Evolutionary conservation across 1,140 invertebrate genomes (phyloP), one percentile per base, ranked within the genome.

Genomic region (Philotrypesis tridentata): DNA sequence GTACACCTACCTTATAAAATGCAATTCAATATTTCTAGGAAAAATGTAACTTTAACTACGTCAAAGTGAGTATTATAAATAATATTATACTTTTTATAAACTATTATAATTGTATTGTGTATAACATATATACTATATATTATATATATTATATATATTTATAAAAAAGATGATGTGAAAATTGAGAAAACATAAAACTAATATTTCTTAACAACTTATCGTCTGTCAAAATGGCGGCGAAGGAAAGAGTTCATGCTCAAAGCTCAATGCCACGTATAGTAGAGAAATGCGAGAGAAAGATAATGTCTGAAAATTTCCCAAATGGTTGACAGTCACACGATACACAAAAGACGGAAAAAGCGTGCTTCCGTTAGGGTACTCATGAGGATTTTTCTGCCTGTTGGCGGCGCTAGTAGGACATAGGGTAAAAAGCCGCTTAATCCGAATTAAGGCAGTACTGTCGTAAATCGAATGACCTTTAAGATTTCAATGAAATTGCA

Each of bases 201-300:
- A 92, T 92, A 93, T 93, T 94, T 80, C 94, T 93, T 90, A 88
- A 92, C 93, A 94, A 93, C 93, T n/a, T 94, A 93, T 93, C 94
- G 93, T 93, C 94, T 94, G 94, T 95, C 94, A 95, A 95, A 95
- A 95, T 95, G 95, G 94, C 95, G 94, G 94, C 94, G 92, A 93
- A 94, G 92, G 92, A 95, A 94, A 94, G 93, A 90, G 92, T 94
- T 94, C 93, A 93, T 94, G 92, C 93, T 92, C 93, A 89, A 93
- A 94, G 92, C 93, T 92, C 93, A 89, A 93, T 95, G 95, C 95
- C 95, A 95, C 95, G 95, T 95, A 95, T 95, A 92, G 94, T 91
- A 86, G 89, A 61, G 29, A 73, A 75, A 61, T 33, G 27, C 73
- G 73, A 75, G 61, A 75, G 60, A 75, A 63, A 75, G 61, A 75